Evolutionary conservation across 2,113 vertebrate genomes (phyloP), one percentile per base, ranked within the genome.

Genomic region (Campylomormyrus tamandua): DNA sequence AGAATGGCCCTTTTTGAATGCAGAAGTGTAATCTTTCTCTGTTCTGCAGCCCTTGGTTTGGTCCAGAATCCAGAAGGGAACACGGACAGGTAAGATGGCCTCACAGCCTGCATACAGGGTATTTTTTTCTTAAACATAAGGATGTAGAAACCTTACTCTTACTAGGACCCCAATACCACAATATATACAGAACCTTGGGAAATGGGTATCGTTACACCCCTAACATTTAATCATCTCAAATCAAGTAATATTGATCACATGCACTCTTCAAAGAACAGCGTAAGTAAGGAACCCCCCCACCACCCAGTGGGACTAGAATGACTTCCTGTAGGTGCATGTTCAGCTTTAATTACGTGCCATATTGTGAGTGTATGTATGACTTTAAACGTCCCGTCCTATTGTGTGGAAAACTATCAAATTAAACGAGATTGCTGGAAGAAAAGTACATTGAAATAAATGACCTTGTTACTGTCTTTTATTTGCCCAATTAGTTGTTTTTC

Each of bases 21-120:
- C 35, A 42, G 13, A 84, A 84, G 42, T 45, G 45, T 46, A 35
- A 42, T 45, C 21, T 24, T 91, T 93, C 90, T 95, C 91, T 95
- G 91, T 95, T 92, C 90, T 91, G 92, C 96, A 99, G 98, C 91
- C 96, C 97, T 15, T 99, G 98, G 98, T 98, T 98, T 93, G 96
- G 95, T 95, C 96, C 97, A 13, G 96, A 96, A 88, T 94, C 96
- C 15, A 97, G 98, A 94, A 97, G 97, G 93, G 98, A 99, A 53
- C 98, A 97, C 3, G 96, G 95, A 93, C 98, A 98, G 97, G 98
- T 99, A 96, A 97, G 97, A 93, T 35, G 24, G 86, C 45, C 88
- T 93, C 92, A 56, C 24, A 90, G 11, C 52, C 53, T 42, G 13
- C 66, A 1, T 35, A 83, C 56, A 49, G 85, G 4, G 52, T 45